Evolutionary conservation across 2,113 vertebrate genomes (phyloP), one percentile per base, ranked within the genome.

Genomic region (Ancistrus triradiatus): DNA sequence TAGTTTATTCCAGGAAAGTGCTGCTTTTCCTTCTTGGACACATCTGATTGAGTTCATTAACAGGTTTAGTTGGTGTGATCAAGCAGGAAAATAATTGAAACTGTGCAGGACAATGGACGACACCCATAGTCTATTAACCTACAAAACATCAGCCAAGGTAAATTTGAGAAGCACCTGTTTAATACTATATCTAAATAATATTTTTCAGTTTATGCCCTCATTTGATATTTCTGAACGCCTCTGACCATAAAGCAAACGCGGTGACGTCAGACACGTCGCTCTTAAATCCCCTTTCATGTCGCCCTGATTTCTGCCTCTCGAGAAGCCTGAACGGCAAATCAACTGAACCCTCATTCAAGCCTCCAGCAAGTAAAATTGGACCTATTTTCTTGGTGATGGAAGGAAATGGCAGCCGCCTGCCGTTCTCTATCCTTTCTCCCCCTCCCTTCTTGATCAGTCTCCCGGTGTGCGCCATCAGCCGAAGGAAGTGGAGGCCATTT

Each of bases 401-500:
- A 56, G 49, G 55, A 55, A 56, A 53, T 61, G 35, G 24, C 17
- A 37, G 61, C 35, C 55, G 42, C 61, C 53, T 57, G 59, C 21
- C 51, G 59, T 69, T 69, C 52, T 57, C 49, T 42, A 53, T 61
- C 25, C 56, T 59, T 63, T 51, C 38, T 44, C 53, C 43, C 35
- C 47, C 40, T 60, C 64, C 53, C 31, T 57, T 63, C 63, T 53
- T 61, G 59, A 66, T 70, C 21, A 40, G 49, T 19, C 24, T 70
- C 62, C 66, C 63, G 38, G 67, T 47, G 62, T 58, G 61, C 61
- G 47, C 49, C 67, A 66, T 73, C 62, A 76, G 63, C 67, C 42
- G 57, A 62, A 61, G 66, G 70, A 73, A 76, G 66, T 63, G 25
- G 40, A 69, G 64, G 59, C 57, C 40, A 51, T 65, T 55, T 75